Percentiles rank a stretch among this genome's conserved stretches.
phyloP scores from a whole-genome alignment of 2,113 vertebrate species.

The Channa maculata region DNA sequence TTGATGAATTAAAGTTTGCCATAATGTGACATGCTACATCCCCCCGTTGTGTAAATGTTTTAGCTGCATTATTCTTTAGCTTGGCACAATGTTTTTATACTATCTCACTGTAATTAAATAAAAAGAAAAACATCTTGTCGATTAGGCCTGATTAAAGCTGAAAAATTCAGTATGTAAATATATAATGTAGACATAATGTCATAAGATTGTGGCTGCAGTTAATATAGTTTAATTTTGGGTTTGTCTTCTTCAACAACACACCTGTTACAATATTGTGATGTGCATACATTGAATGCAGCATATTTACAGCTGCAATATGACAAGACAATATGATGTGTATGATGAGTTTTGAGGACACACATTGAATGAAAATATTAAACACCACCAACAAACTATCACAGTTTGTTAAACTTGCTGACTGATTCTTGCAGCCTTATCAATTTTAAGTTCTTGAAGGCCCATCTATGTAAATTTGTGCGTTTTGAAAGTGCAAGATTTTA shows the following conservation, averaged over 20 bases:
- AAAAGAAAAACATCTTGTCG: neutral
- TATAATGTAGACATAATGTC: neutral
- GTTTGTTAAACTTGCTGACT: constrained; percentile 16
- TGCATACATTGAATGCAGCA: neutral
- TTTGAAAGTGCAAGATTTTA: constrained; percentile 30
- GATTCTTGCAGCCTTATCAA: constrained; percentile 10
- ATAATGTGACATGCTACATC: constrained; percentile 27
- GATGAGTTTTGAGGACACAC: neutral
- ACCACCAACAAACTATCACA: neutral
- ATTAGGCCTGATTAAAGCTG: neutral
- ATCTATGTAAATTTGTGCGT: constrained; percentile 29
- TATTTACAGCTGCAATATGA: neutral
- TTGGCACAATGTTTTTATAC: neutral
- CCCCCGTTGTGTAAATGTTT: constrained; percentile 1
- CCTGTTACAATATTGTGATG: neutral
- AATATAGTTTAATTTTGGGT: neutral
- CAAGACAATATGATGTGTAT: neutral
- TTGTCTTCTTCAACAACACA: neutral
- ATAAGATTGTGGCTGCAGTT: neutral
- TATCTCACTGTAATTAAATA: constrained; percentile 10
- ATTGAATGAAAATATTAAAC: neutral
- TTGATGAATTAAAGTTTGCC: constrained; percentile 25
- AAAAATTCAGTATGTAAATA: neutral
- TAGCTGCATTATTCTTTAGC: neutral
- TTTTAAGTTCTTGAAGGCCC: constrained; percentile 43